These are phyloP conservation scores for Pleuronectes platessa DNA, from an alignment of 2,113 vertebrate species.

Conservation along the genomic window DNA sequence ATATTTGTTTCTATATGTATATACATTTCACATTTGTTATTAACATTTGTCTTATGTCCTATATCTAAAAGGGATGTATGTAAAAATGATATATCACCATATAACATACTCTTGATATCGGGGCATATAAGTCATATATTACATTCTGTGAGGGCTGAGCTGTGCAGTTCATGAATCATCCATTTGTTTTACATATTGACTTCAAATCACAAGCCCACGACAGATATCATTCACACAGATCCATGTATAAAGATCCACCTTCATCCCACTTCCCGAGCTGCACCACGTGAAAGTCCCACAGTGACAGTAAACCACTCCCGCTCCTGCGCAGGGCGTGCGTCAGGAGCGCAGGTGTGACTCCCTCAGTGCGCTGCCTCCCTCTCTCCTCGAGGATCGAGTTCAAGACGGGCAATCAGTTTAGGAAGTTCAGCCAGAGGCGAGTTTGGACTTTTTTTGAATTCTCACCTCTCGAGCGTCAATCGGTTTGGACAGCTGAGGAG, in stretches of 20 bases:
- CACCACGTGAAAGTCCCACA: too few species aligned
- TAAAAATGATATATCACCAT: too few species aligned
- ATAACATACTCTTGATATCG: not conserved
- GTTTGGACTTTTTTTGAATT: not conserved
- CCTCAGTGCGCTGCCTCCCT: constrained; percentile 31
- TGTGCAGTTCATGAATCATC: not conserved
- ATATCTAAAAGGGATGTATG: too few species aligned
- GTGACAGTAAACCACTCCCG: constrained; percentile 68
- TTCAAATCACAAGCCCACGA: not conserved
- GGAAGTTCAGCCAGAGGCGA: not conserved
- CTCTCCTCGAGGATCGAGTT: not conserved
- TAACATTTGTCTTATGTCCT: too few species aligned
- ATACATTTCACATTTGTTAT: too few species aligned
- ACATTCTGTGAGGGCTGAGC: not conserved
- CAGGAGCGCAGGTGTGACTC: constrained; percentile 73
- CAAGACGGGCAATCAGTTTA: not conserved
- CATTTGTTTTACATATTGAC: not conserved
- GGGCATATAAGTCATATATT: too few species aligned
- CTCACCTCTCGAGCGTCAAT: not conserved
- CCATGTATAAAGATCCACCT: not conserved
- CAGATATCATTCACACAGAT: not conserved
- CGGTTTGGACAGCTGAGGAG: constrained; percentile 11
- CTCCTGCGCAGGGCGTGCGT: constrained; percentile 70
- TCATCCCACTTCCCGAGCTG: constrained; percentile 13
- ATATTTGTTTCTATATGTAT: too few species aligned